phyloP scores from a whole-genome alignment of 2,113 vertebrate species.

The Hiodon tergisus region DNA sequence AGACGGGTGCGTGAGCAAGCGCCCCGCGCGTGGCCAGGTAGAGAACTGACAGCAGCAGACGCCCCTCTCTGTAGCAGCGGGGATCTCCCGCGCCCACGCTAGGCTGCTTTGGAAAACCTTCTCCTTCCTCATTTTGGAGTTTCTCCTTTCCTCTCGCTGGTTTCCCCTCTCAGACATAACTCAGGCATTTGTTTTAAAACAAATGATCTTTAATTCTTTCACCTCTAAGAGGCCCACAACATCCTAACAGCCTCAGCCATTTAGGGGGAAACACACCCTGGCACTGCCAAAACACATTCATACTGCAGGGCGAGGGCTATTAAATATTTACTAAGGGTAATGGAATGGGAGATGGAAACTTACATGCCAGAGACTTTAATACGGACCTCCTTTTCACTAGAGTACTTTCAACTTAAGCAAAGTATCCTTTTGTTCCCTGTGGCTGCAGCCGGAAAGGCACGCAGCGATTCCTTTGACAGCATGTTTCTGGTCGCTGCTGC shows the following conservation, averaged over 20 bases:
- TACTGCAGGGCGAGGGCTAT: slow-evolving; percentile 25
- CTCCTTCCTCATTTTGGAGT: slow-evolving; percentile 28
- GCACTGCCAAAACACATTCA: slow-evolving; percentile 32
- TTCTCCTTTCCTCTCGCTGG: slow-evolving; percentile 34
- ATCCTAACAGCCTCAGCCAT: slow-evolving; percentile 10
- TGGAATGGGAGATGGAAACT: slow-evolving; percentile 36
- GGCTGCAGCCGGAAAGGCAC: slow-evolving; percentile 15
- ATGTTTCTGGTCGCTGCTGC: neutral
- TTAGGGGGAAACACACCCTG: slow-evolving; percentile 26
- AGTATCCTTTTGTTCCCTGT: slow-evolving; percentile 13
- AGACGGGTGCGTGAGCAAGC: no score
- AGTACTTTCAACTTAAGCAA: slow-evolving; percentile 10
- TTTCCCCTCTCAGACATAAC: slow-evolving; percentile 43
- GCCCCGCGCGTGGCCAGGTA: no score
- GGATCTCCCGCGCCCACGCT: no score
- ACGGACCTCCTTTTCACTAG: slow-evolving; percentile 26
- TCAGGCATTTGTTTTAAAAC: slow-evolving; percentile 41
- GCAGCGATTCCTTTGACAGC: neutral
- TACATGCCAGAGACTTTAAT: slow-evolving; percentile 17
- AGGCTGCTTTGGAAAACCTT: neutral
- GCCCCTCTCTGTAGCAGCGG: no score
- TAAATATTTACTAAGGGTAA: slow-evolving; percentile 48
- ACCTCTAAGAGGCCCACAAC: slow-evolving; percentile 19
- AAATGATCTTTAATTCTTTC: no score
- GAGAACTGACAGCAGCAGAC: no score